These are phyloP conservation scores for Saccostrea glomerata DNA, from an alignment of 1,140 invertebrate genomes.

Conservation along the genomic window DNA sequence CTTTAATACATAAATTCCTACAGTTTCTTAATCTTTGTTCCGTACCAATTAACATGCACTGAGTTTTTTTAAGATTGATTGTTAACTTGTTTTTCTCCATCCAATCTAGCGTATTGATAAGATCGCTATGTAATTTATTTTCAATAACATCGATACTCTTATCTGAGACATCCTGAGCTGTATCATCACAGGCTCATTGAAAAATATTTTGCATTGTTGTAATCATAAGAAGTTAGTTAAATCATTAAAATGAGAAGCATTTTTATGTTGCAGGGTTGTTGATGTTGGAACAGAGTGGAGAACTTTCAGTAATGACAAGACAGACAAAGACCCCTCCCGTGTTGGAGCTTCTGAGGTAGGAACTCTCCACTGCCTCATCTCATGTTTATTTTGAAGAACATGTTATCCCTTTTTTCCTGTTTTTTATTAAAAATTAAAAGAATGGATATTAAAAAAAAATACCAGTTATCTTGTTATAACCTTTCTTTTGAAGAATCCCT, in stretches of 20 bases:
- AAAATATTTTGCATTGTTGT: no score
- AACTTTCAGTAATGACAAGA: slow-evolving; percentile 99
- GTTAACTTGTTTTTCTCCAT: no score
- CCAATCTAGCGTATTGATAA: no score
- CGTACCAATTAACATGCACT: no score
- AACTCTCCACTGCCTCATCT: not conserved
- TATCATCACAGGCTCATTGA: no score
- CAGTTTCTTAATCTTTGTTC: no score
- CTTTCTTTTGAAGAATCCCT: slow-evolving; percentile 87
- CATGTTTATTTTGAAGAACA: not conserved
- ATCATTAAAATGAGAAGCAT: not conserved
- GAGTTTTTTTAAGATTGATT: no score
- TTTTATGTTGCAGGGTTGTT: slow-evolving; percentile 88
- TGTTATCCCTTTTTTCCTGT: not conserved
- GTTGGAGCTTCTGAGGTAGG: slow-evolving; percentile 88
- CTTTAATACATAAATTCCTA: no score
- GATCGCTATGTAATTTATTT: no score
- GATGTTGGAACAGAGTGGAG: slow-evolving; percentile 99
- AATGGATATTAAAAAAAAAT: not conserved
- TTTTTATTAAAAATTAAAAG: not conserved
- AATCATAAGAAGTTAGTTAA: no score
- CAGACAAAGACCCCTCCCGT: slow-evolving; percentile 95
- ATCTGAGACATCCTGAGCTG: no score
- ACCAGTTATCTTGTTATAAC: not conserved
- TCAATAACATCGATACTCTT: no score